These are phyloP conservation scores for Recurvirostra avosetta DNA, from an alignment of 2,113 vertebrate species.

Conservation along the genomic window DNA sequence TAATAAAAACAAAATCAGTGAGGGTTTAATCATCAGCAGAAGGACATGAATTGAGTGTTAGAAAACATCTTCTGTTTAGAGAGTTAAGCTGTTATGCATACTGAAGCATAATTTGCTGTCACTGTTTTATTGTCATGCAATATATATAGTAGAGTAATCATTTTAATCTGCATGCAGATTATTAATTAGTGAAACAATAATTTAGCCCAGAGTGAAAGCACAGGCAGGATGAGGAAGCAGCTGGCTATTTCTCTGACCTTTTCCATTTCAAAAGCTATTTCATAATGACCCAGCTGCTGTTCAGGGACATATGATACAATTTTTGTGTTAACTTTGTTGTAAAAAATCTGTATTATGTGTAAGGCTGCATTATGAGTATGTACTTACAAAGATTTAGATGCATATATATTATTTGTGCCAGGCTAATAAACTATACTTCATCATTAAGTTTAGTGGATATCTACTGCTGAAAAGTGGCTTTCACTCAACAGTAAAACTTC, in stretches of 20 bases:
- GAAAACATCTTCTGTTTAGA: slow-evolving; percentile 46
- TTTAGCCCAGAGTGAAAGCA: slow-evolving; percentile 7
- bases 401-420: neutral
- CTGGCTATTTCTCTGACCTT: neutral
- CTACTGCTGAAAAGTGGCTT: neutral
- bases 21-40: slow-evolving; percentile 35
- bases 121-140: slow-evolving; percentile 37
- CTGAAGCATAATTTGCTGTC: slow-evolving; percentile 24
- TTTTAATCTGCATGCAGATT: slow-evolving; percentile 37
- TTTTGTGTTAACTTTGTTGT: slow-evolving; percentile 4
- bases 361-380: neutral
- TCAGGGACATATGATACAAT: neutral
- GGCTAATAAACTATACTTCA: neutral
- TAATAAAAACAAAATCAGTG: slow-evolving; percentile 56
- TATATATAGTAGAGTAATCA: neutral
- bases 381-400: neutral
- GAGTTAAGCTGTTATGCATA: slow-evolving; percentile 48
- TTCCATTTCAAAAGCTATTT: slow-evolving; percentile 18
- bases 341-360: neutral
- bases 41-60: slow-evolving; percentile 35
- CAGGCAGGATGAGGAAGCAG: neutral
- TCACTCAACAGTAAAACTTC: neutral
- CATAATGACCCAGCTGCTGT: slow-evolving; percentile 47
- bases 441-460: neutral
- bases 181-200: slow-evolving; percentile 38